Percentiles rank a stretch among this genome's conserved stretches.
phyloP scores from a whole-genome alignment of 1,140 invertebrate genomes.

The Hirudo medicinalis region DNA sequence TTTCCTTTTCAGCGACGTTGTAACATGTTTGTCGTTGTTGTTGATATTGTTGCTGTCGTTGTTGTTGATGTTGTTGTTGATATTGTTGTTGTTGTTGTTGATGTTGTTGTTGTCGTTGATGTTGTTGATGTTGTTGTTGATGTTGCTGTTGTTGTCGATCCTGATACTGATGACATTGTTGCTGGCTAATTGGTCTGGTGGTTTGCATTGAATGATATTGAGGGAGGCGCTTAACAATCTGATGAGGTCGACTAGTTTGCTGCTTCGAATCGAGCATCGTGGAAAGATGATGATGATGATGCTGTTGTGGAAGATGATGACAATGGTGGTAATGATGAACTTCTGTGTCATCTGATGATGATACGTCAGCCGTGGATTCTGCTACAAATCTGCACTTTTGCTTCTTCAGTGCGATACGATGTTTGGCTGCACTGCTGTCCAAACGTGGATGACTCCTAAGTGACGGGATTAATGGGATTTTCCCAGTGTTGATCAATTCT shows the following conservation, averaged over 20 bases:
- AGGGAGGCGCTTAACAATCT: neutral
- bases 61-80: neutral
- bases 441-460: neutral
- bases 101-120: neutral
- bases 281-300: neutral
- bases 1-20: neutral
- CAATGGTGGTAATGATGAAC: neutral
- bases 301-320: neutral
- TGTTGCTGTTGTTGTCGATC: neutral
- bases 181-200: neutral
- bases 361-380: too few relatives aligned
- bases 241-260: neutral
- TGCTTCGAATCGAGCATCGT: neutral
- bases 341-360: neutral
- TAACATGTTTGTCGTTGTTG: neutral
- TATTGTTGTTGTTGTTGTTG: too few relatives aligned
- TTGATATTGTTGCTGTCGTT: neutral
- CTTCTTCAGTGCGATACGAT: neutral
- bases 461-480: neutral
- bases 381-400: neutral
- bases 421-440: constrained; percentile 6
- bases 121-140: neutral
- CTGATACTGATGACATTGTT: neutral
- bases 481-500: too few relatives aligned
- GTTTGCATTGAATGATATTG: neutral